phyloP scores from a whole-genome alignment of 2,113 vertebrate genomes.

The Tyto alba region DNA sequence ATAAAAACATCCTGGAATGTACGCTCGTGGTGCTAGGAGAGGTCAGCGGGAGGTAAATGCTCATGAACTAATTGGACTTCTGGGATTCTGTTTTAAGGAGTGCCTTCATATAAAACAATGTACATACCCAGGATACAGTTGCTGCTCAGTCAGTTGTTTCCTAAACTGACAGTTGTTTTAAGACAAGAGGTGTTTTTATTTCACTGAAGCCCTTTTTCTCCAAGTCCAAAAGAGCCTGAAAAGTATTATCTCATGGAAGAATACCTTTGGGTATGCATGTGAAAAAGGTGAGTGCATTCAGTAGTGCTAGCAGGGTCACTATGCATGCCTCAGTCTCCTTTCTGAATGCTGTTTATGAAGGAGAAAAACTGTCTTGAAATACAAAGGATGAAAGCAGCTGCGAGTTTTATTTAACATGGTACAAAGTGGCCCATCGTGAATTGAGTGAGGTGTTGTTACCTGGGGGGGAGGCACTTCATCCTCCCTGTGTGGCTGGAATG shows the following conservation, averaged over 20 bases:
- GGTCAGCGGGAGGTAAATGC: neutral
- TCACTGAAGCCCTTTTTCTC: neutral
- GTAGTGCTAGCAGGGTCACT: neutral
- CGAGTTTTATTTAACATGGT: neutral
- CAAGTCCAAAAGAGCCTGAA: neutral
- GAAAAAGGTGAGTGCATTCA: neutral
- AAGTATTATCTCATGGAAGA: neutral
- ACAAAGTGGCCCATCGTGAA: neutral
- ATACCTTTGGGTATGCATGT: neutral
- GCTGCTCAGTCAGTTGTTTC: constrained; percentile 24
- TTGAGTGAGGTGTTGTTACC: constrained; percentile 2
- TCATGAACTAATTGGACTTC: constrained; percentile 28
- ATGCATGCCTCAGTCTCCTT: neutral
- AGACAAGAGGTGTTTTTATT: constrained; percentile 42
- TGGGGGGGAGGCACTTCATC: constrained; percentile 6
- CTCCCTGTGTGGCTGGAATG: neutral
- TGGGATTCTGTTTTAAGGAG: constrained; percentile 10
- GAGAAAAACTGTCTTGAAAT: constrained; percentile 4
- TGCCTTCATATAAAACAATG: neutral
- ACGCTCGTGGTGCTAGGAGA: neutral
- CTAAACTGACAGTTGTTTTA: constrained; percentile 38
- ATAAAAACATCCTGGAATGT: neutral
- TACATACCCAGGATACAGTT: neutral
- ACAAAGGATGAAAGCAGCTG: neutral
- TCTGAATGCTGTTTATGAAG: neutral